Conservation (phyloP, 2,113 vertebrate species). For the Otus sunia region DNA sequence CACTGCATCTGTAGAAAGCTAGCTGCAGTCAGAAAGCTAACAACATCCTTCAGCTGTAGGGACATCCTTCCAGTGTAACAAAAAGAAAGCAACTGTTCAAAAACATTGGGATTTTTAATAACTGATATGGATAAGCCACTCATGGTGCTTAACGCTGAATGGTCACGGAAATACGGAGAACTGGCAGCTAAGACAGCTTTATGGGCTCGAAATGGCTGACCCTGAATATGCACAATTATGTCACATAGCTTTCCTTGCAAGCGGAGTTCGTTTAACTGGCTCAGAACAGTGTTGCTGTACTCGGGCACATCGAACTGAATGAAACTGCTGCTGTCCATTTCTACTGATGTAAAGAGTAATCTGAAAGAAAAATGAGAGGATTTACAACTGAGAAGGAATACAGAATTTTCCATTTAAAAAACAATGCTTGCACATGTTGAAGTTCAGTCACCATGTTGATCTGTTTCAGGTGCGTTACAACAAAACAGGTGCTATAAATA, state of each 20-base stretch:
- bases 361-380: slow-evolving; percentile 63
- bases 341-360: slow-evolving; percentile 75
- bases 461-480: not conserved
- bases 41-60: slow-evolving; percentile 93
- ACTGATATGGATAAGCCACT: slow-evolving; percentile 98
- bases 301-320: slow-evolving; percentile 99
- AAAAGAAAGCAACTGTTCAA: slow-evolving; percentile 95
- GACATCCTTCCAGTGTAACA: slow-evolving; percentile 99
- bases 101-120: slow-evolving; percentile 96
- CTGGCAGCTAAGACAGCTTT: slow-evolving; percentile 97
- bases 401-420: not conserved
- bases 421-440: not conserved
- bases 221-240: slow-evolving; percentile 98
- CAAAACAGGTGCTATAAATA: not conserved
- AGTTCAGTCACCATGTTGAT: not conserved
- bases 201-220: slow-evolving; percentile 95
- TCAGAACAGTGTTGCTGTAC: slow-evolving; percentile 97
- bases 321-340: slow-evolving; percentile 97
- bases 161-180: slow-evolving; percentile 97
- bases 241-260: slow-evolving; percentile 96
- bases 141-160: slow-evolving; percentile 96
- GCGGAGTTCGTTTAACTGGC: slow-evolving; percentile 95
- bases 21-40: slow-evolving; percentile 96
- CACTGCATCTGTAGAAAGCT: slow-evolving; percentile 99
- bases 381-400: not conserved